These are phyloP conservation scores for Cylloceria caligata DNA, from an alignment of 2,888 invertebrate species.

Conservation along the genomic window DNA sequence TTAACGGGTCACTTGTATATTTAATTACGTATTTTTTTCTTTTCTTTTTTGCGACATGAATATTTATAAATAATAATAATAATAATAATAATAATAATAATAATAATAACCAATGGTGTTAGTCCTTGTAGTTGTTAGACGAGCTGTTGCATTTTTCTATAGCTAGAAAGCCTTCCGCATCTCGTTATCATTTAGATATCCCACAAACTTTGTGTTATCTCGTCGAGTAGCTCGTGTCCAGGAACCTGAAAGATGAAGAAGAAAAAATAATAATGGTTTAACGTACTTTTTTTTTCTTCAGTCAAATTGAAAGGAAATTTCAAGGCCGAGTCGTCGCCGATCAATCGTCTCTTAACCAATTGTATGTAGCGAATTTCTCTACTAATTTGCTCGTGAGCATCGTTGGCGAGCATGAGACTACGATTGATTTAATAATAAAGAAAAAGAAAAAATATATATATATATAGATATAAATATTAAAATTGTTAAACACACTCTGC, in stretches of 20 bases:
- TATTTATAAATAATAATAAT: slow-evolving; percentile 60
- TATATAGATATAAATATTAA: background rate
- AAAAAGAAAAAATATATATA: slow-evolving; percentile 13
- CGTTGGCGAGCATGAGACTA: slow-evolving; percentile 31
- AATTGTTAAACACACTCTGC: slow-evolving; percentile 20
- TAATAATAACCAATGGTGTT: slow-evolving; percentile 81
- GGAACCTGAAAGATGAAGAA: slow-evolving; percentile 2
- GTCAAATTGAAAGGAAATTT: slow-evolving; percentile 47
- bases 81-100: slow-evolving; percentile 67
- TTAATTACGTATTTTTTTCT: slow-evolving; percentile 56
- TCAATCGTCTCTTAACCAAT: slow-evolving; percentile 25
- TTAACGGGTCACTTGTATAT: slow-evolving; percentile 53
- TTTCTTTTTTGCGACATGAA: slow-evolving; percentile 61
- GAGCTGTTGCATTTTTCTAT: slow-evolving; percentile 83
- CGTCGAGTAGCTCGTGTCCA: slow-evolving; percentile 37
- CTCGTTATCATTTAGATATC: slow-evolving; percentile 73
- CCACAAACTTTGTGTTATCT: slow-evolving; percentile 41
- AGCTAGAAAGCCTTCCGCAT: slow-evolving; percentile 83
- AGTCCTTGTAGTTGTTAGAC: slow-evolving; percentile 83
- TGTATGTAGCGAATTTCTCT: slow-evolving; percentile 19
- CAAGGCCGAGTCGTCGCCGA: slow-evolving; percentile 38
- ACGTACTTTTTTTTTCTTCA: no score
- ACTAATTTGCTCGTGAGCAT: slow-evolving; percentile 49
- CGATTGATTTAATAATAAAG: slow-evolving; percentile 12
- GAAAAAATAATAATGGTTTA: background rate